These are phyloP conservation scores for Nymphalis c-album DNA, from an alignment of 2,888 invertebrate species.

Conservation along the genomic window DNA sequence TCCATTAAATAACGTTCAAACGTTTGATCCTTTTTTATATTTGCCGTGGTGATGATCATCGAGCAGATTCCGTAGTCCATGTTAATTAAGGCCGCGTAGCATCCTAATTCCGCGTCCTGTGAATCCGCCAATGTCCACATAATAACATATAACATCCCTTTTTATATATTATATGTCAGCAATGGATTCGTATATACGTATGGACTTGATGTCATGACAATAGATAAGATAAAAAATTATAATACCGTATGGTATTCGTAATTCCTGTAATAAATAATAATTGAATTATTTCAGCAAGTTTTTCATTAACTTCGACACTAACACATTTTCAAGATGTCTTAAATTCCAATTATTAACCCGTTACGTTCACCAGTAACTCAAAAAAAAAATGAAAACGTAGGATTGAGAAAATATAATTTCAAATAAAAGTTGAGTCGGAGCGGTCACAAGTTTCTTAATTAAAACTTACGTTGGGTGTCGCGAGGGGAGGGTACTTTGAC, in stretches of 20 bases:
- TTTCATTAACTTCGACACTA: slow-evolving; percentile 4
- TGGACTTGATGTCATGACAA: too few relatives aligned
- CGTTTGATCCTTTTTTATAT: slow-evolving; percentile 81
- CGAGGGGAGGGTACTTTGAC: slow-evolving; percentile 74
- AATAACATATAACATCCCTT: background rate
- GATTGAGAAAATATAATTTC: slow-evolving; percentile 79
- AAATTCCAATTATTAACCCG: slow-evolving; percentile 54
- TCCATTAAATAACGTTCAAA: slow-evolving; percentile 81
- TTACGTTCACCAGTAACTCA: slow-evolving; percentile 49
- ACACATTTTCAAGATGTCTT: slow-evolving; percentile 14
- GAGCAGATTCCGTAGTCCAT: slow-evolving; percentile 64
- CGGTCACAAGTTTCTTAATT: slow-evolving; percentile 82
- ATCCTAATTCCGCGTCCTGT: slow-evolving; percentile 21
- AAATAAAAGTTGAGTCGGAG: slow-evolving; percentile 77
- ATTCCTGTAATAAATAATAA: background rate
- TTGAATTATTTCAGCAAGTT: background rate
- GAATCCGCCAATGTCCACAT: slow-evolving; percentile 2
- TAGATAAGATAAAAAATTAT: too few relatives aligned
- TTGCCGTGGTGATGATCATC: slow-evolving; percentile 71
- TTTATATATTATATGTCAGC: too few relatives aligned
- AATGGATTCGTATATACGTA: background rate
- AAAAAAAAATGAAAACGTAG: slow-evolving; percentile 60
- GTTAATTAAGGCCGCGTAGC: slow-evolving; percentile 63
- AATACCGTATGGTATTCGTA: too few relatives aligned
- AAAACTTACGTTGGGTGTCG: slow-evolving; percentile 79